Evolutionary conservation across 2,888 invertebrate species (phyloP).

Genomic region (Phlogophora meticulosa): DNA sequence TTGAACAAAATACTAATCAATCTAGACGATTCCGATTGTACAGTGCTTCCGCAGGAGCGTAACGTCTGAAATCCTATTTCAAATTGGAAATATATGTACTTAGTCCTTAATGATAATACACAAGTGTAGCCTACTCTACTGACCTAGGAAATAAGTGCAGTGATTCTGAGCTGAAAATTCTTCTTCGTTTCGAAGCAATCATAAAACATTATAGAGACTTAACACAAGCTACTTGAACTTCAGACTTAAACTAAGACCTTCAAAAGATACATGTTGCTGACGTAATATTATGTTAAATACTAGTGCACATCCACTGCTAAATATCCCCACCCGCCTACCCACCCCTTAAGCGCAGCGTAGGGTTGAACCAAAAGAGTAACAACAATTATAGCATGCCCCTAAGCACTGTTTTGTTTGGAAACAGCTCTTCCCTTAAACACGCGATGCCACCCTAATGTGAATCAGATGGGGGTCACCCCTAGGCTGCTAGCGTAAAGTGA

Average conservation of each 20-base stretch:
- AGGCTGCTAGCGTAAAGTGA: conserved; percentile 28
- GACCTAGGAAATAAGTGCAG: conserved; percentile 31
- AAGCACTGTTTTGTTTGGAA: conserved; percentile 41
- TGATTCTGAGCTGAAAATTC: conserved; percentile 19
- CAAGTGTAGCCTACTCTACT: conserved; percentile 1
- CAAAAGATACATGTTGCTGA: conserved; percentile 7
- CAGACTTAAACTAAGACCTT: conserved; percentile 2
- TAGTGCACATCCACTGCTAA: conserved; percentile 6
- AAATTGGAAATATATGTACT: conserved; percentile 1
- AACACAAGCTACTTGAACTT: conserved; percentile 6
- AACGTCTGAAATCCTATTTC: background rate
- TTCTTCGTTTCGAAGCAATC: conserved; percentile 13
- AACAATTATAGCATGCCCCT: conserved; percentile 2
- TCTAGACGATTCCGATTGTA: background rate
- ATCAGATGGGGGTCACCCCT: conserved; percentile 46
- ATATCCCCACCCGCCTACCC: too few species aligned
- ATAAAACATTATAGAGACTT: conserved; percentile 7
- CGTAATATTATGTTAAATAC: conserved; percentile 36
- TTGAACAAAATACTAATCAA: background rate
- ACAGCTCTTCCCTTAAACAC: conserved; percentile 23
- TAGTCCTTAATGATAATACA: conserved; percentile 15
- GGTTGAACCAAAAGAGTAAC: conserved; percentile 13
- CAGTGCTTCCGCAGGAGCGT: background rate
- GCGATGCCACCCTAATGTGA: conserved; percentile 49
- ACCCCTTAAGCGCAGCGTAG: too few species aligned